These are phyloP conservation scores for Drosophila pallidifrons DNA, from an alignment of 1,140 invertebrate species.

Conservation along the genomic window DNA sequence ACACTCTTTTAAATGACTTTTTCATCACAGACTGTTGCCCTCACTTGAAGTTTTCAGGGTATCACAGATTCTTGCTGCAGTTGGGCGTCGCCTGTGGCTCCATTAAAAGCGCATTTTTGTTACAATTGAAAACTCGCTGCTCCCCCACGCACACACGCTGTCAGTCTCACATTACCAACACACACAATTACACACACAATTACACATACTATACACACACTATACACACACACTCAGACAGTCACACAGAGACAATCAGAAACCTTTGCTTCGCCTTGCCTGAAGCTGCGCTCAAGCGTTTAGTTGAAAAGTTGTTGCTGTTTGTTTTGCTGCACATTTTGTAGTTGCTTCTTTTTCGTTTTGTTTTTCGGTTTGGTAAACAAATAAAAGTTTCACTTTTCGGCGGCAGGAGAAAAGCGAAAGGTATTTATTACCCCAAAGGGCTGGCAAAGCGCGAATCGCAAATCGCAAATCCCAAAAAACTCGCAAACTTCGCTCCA, in stretches of 20 bases:
- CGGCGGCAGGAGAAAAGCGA: slow-evolving; percentile 45
- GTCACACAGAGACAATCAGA: background rate
- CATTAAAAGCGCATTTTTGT: slow-evolving; percentile 20
- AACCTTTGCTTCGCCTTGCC: background rate
- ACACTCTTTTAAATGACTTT: too few species aligned
- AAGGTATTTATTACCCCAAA: slow-evolving; percentile 65
- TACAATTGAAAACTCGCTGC: slow-evolving; percentile 25
- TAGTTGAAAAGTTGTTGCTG: slow-evolving; percentile 40
- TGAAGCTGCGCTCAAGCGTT: slow-evolving; percentile 25
- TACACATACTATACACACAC: slow-evolving; percentile 2
- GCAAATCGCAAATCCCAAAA: slow-evolving; percentile 27
- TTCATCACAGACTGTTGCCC: background rate
- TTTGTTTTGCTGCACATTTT: slow-evolving; percentile 36
- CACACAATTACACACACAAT: background rate
- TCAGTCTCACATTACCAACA: slow-evolving; percentile 13
- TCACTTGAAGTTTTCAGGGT: slow-evolving; percentile 10
- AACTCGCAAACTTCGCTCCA: background rate
- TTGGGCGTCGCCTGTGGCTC: slow-evolving; percentile 19
- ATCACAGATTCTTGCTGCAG: slow-evolving; percentile 6
- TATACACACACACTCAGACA: background rate
- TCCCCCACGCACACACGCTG: slow-evolving; percentile 13
- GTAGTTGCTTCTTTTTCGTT: background rate
- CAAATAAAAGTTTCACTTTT: slow-evolving; percentile 68
- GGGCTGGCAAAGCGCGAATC: slow-evolving; percentile 29
- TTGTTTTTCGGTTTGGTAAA: slow-evolving; percentile 18